Evolutionary conservation across 2,797 vertebrate genomes (phyloP).

Genomic region (Cuculus canorus): DNA sequence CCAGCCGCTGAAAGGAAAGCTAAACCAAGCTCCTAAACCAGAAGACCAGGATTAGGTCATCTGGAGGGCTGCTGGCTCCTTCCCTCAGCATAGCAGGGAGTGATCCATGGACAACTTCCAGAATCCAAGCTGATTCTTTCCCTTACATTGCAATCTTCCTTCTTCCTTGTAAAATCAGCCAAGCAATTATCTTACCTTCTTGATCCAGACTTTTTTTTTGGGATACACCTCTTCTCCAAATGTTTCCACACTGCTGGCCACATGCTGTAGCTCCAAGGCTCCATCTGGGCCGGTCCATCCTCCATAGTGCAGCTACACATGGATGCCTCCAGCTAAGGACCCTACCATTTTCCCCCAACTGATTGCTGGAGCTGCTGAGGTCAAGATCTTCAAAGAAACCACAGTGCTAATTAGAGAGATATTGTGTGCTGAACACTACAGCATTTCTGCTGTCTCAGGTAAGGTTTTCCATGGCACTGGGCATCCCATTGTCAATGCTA

Average conservation of each 20-base stretch:
- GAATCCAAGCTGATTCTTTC: neutral
- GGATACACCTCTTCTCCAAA: neutral
- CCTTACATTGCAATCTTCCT: neutral
- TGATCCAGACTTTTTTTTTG: accelerated
- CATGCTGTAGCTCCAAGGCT: neutral
- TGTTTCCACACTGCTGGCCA: neutral
- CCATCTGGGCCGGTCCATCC: neutral
- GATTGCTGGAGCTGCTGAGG: neutral
- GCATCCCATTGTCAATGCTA: neutral
- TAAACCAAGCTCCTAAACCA: neutral
- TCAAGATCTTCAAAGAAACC: neutral
- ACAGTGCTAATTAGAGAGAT: neutral
- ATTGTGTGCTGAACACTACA: neutral
- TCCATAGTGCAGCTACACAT: accelerated
- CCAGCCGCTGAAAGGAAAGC: neutral
- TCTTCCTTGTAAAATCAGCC: neutral
- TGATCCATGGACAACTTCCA: neutral
- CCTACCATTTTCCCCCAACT: neutral
- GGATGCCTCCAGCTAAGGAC: neutral
- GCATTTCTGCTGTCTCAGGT: neutral
- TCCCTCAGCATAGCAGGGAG: neutral
- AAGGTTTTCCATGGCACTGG: neutral
- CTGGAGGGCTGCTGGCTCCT: neutral
- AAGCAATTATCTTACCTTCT: neutral
- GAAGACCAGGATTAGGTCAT: neutral